These are phyloP conservation scores for Drosophila eohydei DNA, from an alignment of 2,888 invertebrate species.

Conservation along the genomic window DNA sequence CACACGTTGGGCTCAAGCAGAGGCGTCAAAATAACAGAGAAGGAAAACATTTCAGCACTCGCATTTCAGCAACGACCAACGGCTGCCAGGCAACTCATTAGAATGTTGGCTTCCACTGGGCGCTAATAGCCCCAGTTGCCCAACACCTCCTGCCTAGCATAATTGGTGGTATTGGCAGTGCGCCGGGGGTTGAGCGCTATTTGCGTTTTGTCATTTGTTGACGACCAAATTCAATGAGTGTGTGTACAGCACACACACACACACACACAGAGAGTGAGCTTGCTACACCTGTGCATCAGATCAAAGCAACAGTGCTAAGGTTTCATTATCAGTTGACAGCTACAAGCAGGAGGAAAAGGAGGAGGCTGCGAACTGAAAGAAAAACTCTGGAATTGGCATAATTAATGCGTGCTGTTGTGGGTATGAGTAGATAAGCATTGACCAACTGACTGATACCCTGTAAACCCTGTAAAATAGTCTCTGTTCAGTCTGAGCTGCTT, in stretches of 20 bases:
- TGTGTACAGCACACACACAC: neutral
- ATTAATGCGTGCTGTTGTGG: conserved; percentile 31
- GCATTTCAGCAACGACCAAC: conserved; percentile 59
- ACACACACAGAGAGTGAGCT: neutral
- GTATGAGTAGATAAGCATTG: neutral
- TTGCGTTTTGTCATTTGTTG: conserved; percentile 59
- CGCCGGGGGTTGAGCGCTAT: conserved; percentile 12
- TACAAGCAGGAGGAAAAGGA: neutral
- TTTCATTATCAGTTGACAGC: conserved; percentile 59
- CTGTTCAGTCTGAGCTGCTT: too few species aligned
- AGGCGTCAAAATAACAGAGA: conserved; percentile 72
- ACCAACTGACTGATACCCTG: neutral
- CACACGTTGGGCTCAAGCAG: conserved; percentile 1
- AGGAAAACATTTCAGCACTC: conserved; percentile 63
- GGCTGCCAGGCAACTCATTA: conserved; percentile 80
- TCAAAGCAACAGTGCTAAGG: conserved; percentile 70
- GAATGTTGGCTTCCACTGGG: conserved; percentile 58
- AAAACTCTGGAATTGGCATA: conserved; percentile 34
- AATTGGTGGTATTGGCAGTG: conserved; percentile 56
- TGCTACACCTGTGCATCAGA: conserved; percentile 47
- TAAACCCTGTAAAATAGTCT: neutral
- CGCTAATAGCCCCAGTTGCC: conserved; percentile 62
- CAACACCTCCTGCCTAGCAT: conserved; percentile 37
- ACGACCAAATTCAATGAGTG: conserved; percentile 31
- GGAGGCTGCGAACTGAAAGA: neutral